These are phyloP conservation scores for Propithecus perrieri DNA, from an alignment of 2,797 vertebrate species.

Conservation along the genomic window DNA sequence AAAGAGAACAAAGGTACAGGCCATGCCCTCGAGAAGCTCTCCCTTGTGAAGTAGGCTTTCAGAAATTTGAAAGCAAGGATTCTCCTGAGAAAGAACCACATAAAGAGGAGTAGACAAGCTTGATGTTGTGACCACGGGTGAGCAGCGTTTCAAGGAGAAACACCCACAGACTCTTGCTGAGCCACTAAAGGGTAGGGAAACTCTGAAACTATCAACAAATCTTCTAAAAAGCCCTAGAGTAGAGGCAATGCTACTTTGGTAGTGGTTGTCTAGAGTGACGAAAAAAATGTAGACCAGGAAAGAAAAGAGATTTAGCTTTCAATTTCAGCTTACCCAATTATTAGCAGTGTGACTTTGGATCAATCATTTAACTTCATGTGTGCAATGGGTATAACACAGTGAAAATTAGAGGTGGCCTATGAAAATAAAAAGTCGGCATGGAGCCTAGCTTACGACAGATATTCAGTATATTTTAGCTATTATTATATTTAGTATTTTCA, in stretches of 20 bases:
- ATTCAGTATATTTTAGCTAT: background rate
- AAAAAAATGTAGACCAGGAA: background rate
- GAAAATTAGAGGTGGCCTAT: background rate
- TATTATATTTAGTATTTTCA: background rate
- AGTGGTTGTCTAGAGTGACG: background rate
- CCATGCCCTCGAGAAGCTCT: background rate
- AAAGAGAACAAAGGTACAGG: background rate
- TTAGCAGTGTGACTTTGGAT: background rate
- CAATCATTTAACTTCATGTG: background rate
- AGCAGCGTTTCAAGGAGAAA: background rate
- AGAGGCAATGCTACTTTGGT: background rate
- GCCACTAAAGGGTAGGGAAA: background rate
- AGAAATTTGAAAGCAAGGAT: slow-evolving; percentile 6
- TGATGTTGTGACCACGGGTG: background rate
- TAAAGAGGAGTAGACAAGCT: background rate
- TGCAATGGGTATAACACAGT: background rate
- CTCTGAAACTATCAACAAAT: background rate
- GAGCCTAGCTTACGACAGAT: background rate
- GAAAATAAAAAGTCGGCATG: background rate
- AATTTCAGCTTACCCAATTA: background rate
- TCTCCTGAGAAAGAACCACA: background rate
- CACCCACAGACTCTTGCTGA: background rate
- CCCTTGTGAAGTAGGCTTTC: background rate
- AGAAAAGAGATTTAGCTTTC: background rate
- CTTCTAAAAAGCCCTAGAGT: background rate